These are phyloP conservation scores for Aproaerema taeniolella DNA, from an alignment of 2,888 invertebrate species.

Conservation along the genomic window DNA sequence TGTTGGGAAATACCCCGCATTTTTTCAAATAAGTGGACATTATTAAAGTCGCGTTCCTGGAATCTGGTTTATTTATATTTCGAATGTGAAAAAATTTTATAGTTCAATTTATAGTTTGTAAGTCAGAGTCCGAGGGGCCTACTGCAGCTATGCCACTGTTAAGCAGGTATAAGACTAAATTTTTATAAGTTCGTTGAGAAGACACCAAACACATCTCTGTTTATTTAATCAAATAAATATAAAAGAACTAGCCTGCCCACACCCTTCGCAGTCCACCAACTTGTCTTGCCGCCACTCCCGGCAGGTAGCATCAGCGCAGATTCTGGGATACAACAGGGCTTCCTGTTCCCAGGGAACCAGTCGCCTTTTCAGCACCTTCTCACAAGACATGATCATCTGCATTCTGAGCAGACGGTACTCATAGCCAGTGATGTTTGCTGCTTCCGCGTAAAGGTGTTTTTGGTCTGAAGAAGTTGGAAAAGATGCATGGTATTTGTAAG, in stretches of 20 bases:
- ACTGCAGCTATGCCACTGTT: no score
- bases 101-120: no score
- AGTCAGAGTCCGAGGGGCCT: no score
- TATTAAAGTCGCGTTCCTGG: no score
- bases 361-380: conserved; percentile 74
- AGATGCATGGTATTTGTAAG: neutral
- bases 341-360: conserved; percentile 83
- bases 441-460: conserved; percentile 71
- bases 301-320: conserved; percentile 76
- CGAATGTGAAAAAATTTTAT: no score
- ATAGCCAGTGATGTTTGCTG: conserved; percentile 69
- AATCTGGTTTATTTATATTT: no score
- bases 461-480: conserved; percentile 46
- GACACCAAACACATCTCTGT: no score
- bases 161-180: no score
- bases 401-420: conserved; percentile 80
- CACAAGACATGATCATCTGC: conserved; percentile 78
- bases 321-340: conserved; percentile 80
- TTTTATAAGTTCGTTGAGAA: no score
- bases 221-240: neutral
- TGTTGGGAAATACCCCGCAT: no score
- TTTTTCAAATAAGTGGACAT: no score
- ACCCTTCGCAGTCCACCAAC: conserved; percentile 73
- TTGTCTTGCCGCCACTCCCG: conserved; percentile 69
- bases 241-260: conserved; percentile 63